These are phyloP conservation scores for Intellagama lesueurii DNA, from an alignment of 2,797 vertebrate species.

Conservation along the genomic window DNA sequence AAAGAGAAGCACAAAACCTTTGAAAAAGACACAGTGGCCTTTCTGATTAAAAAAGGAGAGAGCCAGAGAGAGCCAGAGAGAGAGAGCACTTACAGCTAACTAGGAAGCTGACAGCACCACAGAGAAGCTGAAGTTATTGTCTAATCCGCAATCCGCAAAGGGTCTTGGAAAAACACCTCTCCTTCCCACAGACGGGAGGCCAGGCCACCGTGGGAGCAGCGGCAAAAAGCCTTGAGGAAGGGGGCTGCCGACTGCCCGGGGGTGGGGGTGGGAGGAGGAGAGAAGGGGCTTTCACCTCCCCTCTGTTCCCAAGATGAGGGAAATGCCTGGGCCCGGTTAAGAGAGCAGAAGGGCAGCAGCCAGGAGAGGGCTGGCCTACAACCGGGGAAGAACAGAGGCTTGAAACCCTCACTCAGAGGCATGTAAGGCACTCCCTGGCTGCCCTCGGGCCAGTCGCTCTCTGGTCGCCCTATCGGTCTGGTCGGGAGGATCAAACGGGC, in stretches of 20 bases:
- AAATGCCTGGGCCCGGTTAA: too few species aligned
- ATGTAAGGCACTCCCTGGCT: too few species aligned
- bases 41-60: neutral
- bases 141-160: conserved; percentile 27
- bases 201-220: conserved; percentile 6
- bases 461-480: too few species aligned
- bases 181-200: neutral
- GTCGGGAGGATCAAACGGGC: neutral
- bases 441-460: too few species aligned
- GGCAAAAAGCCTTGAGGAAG: neutral
- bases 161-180: neutral
- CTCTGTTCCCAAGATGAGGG: too few species aligned
- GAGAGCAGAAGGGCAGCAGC: too few species aligned
- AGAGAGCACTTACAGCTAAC: neutral
- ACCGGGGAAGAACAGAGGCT: too few species aligned
- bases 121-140: conserved; percentile 51
- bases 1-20: neutral
- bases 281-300: conserved; percentile 18
- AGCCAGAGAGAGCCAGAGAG: neutral
- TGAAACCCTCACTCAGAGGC: too few species aligned
- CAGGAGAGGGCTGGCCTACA: neutral
- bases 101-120: conserved; percentile 37
- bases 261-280: too few species aligned
- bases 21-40: conserved; percentile 39
- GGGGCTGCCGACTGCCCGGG: too few species aligned